Evolutionary conservation across 2,888 invertebrate genomes (phyloP).

Genomic region (Netelia melanura): DNA sequence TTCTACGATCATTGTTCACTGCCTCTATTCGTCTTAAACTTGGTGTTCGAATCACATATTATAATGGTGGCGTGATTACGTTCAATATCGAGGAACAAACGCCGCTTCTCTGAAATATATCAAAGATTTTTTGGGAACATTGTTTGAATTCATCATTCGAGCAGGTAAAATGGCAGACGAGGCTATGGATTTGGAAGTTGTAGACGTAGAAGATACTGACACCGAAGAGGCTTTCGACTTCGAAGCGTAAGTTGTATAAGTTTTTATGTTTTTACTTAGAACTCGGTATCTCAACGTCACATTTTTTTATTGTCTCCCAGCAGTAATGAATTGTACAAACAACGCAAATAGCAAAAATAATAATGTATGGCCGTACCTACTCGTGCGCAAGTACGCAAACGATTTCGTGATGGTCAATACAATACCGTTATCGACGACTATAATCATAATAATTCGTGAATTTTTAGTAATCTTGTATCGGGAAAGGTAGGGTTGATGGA

Average conservation of each 20-base stretch:
- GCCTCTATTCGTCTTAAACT: conserved; percentile 10
- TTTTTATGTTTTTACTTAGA: conserved; percentile 3
- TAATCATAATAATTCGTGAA: neutral
- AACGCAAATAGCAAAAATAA: conserved; percentile 11
- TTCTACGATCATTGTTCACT: conserved; percentile 7
- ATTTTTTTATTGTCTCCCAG: neutral
- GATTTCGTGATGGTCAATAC: conserved; percentile 29
- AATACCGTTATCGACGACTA: conserved; percentile 22
- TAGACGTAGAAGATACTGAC: conserved; percentile 54
- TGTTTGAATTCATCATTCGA: conserved; percentile 30
- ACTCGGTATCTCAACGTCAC: conserved; percentile 15
- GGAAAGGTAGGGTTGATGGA: neutral
- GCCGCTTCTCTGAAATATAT: neutral
- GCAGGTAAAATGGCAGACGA: conserved; percentile 68
- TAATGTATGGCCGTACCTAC: neutral
- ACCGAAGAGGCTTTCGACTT: conserved; percentile 7
- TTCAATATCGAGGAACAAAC: neutral
- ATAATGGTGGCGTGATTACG: conserved; percentile 13
- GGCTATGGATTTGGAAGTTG: conserved; percentile 56
- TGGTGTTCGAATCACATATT: conserved; percentile 21
- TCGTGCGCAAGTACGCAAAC: conserved; percentile 31
- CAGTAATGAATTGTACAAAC: neutral
- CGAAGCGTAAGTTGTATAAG: conserved; percentile 46
- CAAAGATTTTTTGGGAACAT: neutral
- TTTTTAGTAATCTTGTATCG: neutral